Evolutionary conservation across 2,113 vertebrate genomes (phyloP).

Genomic region (Podarcis muralis): DNA sequence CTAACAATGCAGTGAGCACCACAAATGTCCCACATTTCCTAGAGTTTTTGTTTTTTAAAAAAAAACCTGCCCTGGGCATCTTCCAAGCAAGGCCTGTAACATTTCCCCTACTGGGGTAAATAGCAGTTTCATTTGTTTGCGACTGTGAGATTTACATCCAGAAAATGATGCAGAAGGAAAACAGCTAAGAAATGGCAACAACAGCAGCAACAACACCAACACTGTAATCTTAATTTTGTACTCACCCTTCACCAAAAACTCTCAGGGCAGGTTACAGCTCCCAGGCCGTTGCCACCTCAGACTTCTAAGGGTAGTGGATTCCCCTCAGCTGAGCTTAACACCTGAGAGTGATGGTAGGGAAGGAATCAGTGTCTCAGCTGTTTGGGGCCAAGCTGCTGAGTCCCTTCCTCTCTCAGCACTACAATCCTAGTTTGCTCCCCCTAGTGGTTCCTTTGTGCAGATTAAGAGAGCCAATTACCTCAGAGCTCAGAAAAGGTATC

Average conservation of each 20-base stretch:
- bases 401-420: too few relatives aligned
- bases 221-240: too few relatives aligned
- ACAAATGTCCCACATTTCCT: not conserved
- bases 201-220: not conserved
- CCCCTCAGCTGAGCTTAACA: too few relatives aligned
- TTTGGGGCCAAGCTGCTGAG: not conserved
- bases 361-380: too few relatives aligned
- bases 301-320: too few relatives aligned
- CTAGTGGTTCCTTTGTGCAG: not conserved
- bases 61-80: not conserved
- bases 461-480: not conserved
- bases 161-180: not conserved
- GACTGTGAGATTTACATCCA: not conserved
- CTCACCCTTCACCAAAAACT: too few relatives aligned
- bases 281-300: too few relatives aligned
- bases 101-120: not conserved
- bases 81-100: not conserved
- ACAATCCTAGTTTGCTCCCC: not conserved
- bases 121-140: not conserved
- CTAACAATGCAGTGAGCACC: not conserved
- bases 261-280: too few relatives aligned
- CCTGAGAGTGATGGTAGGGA: too few relatives aligned
- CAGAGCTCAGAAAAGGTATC: not conserved
- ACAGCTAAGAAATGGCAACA: not conserved
- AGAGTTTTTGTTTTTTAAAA: too few relatives aligned